phyloP scores from a whole-genome alignment of 1,140 invertebrate species.

The Matsumurasca onukii region DNA sequence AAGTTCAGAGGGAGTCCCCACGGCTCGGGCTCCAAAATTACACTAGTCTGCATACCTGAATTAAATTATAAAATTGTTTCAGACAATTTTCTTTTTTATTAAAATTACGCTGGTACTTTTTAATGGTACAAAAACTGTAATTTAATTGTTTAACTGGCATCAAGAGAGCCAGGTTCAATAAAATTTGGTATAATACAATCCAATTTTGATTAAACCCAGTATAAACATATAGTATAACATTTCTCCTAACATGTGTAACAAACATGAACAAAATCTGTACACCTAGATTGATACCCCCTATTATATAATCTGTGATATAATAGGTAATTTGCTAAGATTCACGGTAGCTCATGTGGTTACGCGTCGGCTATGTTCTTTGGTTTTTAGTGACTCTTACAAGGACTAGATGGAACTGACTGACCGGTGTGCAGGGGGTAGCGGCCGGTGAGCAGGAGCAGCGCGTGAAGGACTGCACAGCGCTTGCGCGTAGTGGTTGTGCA shows the following conservation, averaged over 20 bases:
- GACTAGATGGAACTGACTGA: constrained; percentile 37
- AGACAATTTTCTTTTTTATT: background rate
- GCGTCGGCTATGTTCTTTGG: background rate
- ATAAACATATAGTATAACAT: background rate
- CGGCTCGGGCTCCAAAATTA: constrained; percentile 68
- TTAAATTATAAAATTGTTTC: background rate
- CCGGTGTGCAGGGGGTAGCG: constrained; percentile 81
- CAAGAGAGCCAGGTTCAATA: background rate
- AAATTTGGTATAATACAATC: background rate
- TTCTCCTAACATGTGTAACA: background rate
- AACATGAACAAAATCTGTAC: background rate
- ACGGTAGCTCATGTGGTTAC: too few relatives aligned
- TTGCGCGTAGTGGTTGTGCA: constrained; percentile 73
- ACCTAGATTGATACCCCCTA: background rate
- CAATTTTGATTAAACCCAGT: background rate
- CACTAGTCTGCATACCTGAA: constrained; percentile 73
- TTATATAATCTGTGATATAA: background rate
- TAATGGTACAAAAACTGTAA: background rate
- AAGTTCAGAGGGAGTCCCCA: constrained; percentile 68
- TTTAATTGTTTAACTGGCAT: background rate
- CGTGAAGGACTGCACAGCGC: constrained; percentile 78
- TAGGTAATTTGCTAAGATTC: background rate
- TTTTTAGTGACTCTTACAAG: too few relatives aligned
- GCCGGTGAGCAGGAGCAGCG: constrained; percentile 74
- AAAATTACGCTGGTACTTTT: background rate